Conservation (phyloP, 1,140 invertebrate genomes). For the Metaphire vulgaris region DNA sequence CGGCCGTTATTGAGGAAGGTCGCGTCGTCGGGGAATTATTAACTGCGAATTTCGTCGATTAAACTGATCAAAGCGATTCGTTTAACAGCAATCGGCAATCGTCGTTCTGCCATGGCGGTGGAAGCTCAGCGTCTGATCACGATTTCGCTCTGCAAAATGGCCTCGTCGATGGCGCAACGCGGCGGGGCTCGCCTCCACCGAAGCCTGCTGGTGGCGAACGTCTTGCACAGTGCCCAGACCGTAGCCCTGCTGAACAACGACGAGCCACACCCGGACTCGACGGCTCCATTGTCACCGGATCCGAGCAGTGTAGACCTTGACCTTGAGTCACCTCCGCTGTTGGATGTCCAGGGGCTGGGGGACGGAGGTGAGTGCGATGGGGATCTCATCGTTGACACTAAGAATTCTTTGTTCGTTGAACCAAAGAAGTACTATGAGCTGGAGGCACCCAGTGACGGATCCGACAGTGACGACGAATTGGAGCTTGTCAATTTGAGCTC, state of each 20-base stretch:
- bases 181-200: slow-evolving; percentile 63
- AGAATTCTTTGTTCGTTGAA: no score
- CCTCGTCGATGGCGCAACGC: slow-evolving; percentile 57
- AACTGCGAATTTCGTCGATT: not conserved
- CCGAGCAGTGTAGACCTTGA: no score
- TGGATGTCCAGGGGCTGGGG: no score
- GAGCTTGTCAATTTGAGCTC: no score
- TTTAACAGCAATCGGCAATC: not conserved
- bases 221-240: slow-evolving; percentile 63
- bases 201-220: slow-evolving; percentile 63
- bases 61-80: not conserved
- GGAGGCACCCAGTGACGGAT: no score
- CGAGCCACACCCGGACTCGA: not conserved
- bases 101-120: slow-evolving; percentile 53
- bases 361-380: no score
- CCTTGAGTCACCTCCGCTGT: no score
- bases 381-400: no score
- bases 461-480: no score
- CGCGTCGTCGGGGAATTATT: not conserved
- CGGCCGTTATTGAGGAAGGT: not conserved
- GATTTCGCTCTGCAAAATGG: slow-evolving; percentile 65
- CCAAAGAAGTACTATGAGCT: no score
- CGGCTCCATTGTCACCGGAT: no score
- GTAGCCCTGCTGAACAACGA: slow-evolving; percentile 36
- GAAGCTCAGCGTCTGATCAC: slow-evolving; percentile 61